Percentiles rank a stretch among this genome's conserved stretches.
Conservation (phyloP, 2,797 vertebrate species). For the Chaunax sp. region DNA sequence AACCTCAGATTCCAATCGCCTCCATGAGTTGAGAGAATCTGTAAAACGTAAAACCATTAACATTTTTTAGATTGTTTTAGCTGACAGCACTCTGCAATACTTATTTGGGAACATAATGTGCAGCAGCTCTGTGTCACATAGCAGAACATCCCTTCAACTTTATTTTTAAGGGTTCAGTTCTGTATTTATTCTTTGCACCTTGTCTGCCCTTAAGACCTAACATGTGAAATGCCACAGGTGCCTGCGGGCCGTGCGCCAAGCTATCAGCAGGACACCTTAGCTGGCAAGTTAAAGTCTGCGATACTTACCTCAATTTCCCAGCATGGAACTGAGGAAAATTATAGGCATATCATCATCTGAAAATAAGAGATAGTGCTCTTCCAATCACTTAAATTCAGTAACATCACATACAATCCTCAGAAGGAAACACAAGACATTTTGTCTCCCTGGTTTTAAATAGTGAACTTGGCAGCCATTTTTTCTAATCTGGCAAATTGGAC, state of each 20-base stretch:
- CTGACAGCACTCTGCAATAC: constrained; percentile 4
- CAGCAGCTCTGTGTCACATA: constrained; percentile 12
- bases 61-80: neutral
- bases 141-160: neutral
- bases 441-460: constrained; percentile 90
- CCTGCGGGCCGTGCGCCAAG: constrained; percentile 64
- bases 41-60: no score
- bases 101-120: neutral
- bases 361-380: constrained; percentile 91
- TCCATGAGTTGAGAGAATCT: no score
- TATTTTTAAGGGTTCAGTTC: constrained; percentile 17
- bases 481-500: constrained; percentile 90
- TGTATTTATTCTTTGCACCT: constrained; percentile 21
- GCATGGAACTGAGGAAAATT: constrained; percentile 81
- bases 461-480: constrained; percentile 90
- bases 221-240: constrained; percentile 79
- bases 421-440: constrained; percentile 76
- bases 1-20: no score
- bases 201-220: constrained; percentile 29
- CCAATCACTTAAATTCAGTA: constrained; percentile 73
- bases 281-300: constrained; percentile 62
- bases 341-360: constrained; percentile 95
- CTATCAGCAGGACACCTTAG: constrained; percentile 69
- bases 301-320: constrained; percentile 79
- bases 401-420: constrained; percentile 50